Base-by-base conservation (phyloP, 1,140 invertebrate genomes). In the Neodiprion fabricii region DNA sequence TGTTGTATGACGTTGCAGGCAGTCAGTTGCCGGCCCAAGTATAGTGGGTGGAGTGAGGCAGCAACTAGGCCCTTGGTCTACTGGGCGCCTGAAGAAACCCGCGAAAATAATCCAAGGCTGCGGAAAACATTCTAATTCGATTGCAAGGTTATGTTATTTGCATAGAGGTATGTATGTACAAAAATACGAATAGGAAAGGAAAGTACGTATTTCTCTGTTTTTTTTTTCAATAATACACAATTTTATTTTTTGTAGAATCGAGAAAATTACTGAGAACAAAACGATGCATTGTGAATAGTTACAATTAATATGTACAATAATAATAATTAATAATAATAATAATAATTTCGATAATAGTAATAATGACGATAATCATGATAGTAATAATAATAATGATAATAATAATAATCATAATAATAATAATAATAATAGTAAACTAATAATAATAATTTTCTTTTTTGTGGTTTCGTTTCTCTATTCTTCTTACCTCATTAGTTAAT, bases 161-260 rank as follows among this genome's bases (percentile, higher is more conserved):
- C 5, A 40, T 40, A 40, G 28, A 40, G 28, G 28, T 40, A 40
- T 40, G 28, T 40, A 40, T 40, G 28, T 1, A 40, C 28, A 5
- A 40, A 1, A 40, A 40, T 40, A 40, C 28, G 28, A 40, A 40
- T 40, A 40, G 28, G 28, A 40, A 40, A 40, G 5, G 28, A 40
- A 40, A 40, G 28, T 40, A 40, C 28, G 28, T 5, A 5, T n/a
- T 61, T 61, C n/a, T 53, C 50, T 53, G 10, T 61, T 7, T 61
- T 61, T 61, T 61, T 61, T 61, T 61, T 83, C 78, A 83, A 81
- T 84, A 83, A 84, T 85, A 85, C 83, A 85, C 83, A 84, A 85
- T 83, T 85, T 84, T 83, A 81, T 85, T 85, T 69, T 79, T 78
- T 79, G 79, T 76, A 77, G 79, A 81, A 82, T 81, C 73, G 81